Evolutionary conservation across 1,140 invertebrate genomes (phyloP), one percentile per base, ranked within the genome.

Genomic region (Pentalonia nigronervosa): DNA sequence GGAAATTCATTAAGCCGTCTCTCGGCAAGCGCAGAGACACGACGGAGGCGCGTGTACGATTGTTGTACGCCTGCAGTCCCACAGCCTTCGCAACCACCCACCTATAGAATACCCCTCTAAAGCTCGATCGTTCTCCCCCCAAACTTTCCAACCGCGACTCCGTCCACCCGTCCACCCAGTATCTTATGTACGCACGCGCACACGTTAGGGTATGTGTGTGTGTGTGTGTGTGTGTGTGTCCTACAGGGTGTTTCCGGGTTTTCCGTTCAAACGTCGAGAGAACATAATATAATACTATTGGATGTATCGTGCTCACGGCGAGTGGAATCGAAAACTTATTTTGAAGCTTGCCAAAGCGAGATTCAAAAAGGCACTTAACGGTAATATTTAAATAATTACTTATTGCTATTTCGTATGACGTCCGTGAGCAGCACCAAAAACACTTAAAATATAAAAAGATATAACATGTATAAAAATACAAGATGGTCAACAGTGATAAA

Each of bases 1-100:
- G 60, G 90, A 76, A 91, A 91, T 91, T 91, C 90, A 91, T 91
- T 91, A 47, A 91, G 60, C 90, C 21, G 21, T 86, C 36, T 14
- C 36, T 14, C 41, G 21, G 14, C 45, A 36, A 36, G 36, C 83
- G 21, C 83, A 41, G 30, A 76, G 41, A 25, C 34, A 56, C 34
- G 48, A 14, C 48, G 48, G 21, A 47, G 86, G 17, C 30, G 30
- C 45, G 30, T 25, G 25, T 45, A 47, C 84, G 86, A 86, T n/a
- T 76, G 60, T 76, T 76, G 45, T 30, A 11, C 45, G 25, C 41
- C 21, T 25, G 9, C 25, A 23, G 83, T 30, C 36, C 20, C 45
- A 30, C 60, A 9, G 11, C 45, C 41, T 14, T 17, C 25, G 3
- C 45, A 25, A 30, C 41, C 36, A 1, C 30, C 4, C 45, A 14